Base-by-base conservation (phyloP, 2,113 vertebrate genomes). In the Tiliqua scincoides region DNA sequence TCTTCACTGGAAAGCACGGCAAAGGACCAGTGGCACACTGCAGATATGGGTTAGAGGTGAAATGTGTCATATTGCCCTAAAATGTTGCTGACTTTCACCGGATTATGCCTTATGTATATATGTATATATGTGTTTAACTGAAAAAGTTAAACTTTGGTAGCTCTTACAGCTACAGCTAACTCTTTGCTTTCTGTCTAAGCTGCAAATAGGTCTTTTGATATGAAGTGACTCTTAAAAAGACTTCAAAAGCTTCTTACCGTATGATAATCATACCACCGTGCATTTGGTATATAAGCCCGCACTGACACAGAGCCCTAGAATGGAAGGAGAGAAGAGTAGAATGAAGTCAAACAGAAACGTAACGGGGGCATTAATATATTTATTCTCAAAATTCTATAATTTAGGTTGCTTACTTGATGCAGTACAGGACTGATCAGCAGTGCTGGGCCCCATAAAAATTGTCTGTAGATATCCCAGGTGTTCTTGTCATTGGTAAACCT, bases 361-460 rank as follows among this genome's bases (percentile, higher is more conserved):
- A 25, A 32, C 25, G 65, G 43, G 2, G 52, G 8, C 35, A 59
- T 3, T 40, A 20, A 67, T 40, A 9, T 27, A 68, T 85, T 67
- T 48, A 6, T 63, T n/a, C 30, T 25, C n/a, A 35, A 54, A 17
- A 82, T n/a, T 54, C n/a, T 71, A 18, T 72, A 67, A 1, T 61
- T 15, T 4, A 15, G 48, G 27, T 6, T 17, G 88, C 91, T 84
- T 95, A 98, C 98, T 91, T 72, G 1, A 0, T 95, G 91, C 2
- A 98, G 65, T 3, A 87, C 97, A 71, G 98, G 96, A 2, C 94
- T 97, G 83, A 98, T 97, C 84, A 98, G 94, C 65, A 98, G 93
- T 30, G 97, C 98, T 43, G 97, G 96, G 37, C 98, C 98, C 98
- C 97, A 98, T 63, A 97, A 93, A 93, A 97, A 96, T 12, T 98